Conservation (phyloP, 2,797 vertebrate species). For the Erpetoichthys calabaricus region DNA sequence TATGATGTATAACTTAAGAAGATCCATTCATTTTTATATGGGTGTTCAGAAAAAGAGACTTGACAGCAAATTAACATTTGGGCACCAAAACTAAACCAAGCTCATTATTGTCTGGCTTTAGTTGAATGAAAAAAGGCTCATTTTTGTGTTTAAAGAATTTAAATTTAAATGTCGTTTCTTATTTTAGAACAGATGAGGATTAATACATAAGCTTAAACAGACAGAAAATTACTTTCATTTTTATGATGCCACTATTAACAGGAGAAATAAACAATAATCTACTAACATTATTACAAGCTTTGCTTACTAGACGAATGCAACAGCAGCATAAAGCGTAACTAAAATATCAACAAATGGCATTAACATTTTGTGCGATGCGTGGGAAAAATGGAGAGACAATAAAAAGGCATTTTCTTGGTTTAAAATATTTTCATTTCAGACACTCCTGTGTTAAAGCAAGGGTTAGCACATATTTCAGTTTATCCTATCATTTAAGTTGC, state of each 20-base stretch:
- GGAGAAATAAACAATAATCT: constrained; percentile 15
- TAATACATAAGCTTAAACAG: constrained; percentile 21
- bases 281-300: constrained; percentile 3
- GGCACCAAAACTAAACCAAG: no score
- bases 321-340: neutral
- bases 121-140: no score
- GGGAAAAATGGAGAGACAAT: constrained; percentile 47
- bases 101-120: no score
- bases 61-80: no score
- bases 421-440: constrained; percentile 45
- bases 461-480: constrained; percentile 48
- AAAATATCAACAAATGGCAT: constrained; percentile 10
- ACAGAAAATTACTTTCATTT: constrained; percentile 19
- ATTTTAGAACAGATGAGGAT: constrained; percentile 14
- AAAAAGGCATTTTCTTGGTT: constrained; percentile 78
- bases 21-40: no score
- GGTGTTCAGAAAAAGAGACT: no score
- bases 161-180: constrained; percentile 12
- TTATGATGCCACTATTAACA: constrained; percentile 21
- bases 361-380: constrained; percentile 50
- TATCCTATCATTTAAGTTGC: constrained; percentile 56
- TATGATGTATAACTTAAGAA: no score
- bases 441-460: constrained; percentile 65
- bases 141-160: neutral
- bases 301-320: constrained; percentile 9